phyloP scores from a whole-genome alignment of 2,113 vertebrate species.

The Pyxicephalus adspersus region DNA sequence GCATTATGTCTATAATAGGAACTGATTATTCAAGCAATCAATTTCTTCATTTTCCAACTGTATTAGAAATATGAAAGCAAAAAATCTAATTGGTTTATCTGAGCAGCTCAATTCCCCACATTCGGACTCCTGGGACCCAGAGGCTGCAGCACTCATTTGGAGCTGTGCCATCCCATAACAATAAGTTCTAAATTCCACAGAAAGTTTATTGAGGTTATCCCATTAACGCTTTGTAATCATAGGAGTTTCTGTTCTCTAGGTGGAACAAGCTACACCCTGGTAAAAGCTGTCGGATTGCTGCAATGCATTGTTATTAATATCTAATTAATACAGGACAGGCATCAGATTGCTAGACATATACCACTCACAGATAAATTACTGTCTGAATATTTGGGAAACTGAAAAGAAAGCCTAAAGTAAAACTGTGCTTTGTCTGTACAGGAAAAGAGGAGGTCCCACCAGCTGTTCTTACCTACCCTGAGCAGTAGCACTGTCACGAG shows the following conservation, averaged over 20 bases:
- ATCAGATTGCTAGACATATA: not conserved
- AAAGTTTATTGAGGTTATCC: conserved; percentile 15
- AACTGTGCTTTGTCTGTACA: no score
- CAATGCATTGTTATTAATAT: conserved; percentile 40
- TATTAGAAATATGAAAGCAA: no score
- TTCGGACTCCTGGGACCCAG: no score
- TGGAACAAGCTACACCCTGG: conserved; percentile 48
- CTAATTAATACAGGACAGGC: conserved; percentile 8
- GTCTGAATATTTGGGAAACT: not conserved
- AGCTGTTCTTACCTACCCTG: no score
- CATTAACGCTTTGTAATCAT: conserved; percentile 15
- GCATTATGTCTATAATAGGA: no score
- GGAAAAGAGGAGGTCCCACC: no score
- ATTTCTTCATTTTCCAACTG: no score
- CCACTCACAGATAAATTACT: conserved; percentile 11
- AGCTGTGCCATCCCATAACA: not conserved
- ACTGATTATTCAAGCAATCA: no score
- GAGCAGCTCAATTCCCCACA: no score
- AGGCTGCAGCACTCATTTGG: no score
- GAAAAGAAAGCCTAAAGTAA: not conserved
- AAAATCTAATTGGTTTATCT: no score
- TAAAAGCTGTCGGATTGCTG: conserved; percentile 23
- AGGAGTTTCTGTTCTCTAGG: conserved; percentile 50
- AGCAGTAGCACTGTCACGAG: no score
- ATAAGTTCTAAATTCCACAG: not conserved